Base-by-base conservation (phyloP, 2,888 invertebrate species). In the Cerastoderma edule region DNA sequence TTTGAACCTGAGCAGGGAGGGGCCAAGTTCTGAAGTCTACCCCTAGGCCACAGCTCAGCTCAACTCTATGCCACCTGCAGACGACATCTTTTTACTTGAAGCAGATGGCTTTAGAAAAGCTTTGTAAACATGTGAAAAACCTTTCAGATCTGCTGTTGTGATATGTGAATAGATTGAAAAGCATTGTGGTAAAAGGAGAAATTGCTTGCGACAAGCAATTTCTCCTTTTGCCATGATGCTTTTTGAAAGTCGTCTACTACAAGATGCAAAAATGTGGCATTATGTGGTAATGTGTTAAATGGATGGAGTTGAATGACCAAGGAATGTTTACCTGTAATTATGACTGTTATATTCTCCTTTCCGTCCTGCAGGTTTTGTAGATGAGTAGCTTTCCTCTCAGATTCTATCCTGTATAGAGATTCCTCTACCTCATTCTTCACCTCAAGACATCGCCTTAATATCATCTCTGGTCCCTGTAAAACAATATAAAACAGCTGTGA, bases 401-500 rank as follows among this genome's bases (percentile, higher is more conserved):
- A 39, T n/a, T 78, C 78, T 30, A 83, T 56, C 53, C 53, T 73
- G 39, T 76, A 56, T 13, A 72, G 46, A 2, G 50, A 64, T 10
- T 86, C 77, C 8, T 86, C 80, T 48, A 79, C 75, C 44, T 84
- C 83, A 28, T 64, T 64, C 67, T 85, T 84, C 50, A 86, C 32
- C 60, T 80, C 70, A 69, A 85, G 53, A 79, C 85, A 86, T n/a
- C 75, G 71, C 27, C 57, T 68, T 27, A 88, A 57, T 39, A 88
- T 50, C 78, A 79, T 77, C 64, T 88, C 88, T 50, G 87, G 85
- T 8, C 84, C 86, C 88, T 88, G 57, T 22, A 71, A 63, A 10
- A 33, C n/a, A n/a, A n/a, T n/a, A n/a, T n/a, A n/a, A n/a, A n/a
- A n/a, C n/a, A n/a, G n/a, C n/a, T n/a, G n/a, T n/a, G n/a, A n/a